phyloP scores from a whole-genome alignment of 2,888 invertebrate species.

The Eueremaeus valkanovi region DNA sequence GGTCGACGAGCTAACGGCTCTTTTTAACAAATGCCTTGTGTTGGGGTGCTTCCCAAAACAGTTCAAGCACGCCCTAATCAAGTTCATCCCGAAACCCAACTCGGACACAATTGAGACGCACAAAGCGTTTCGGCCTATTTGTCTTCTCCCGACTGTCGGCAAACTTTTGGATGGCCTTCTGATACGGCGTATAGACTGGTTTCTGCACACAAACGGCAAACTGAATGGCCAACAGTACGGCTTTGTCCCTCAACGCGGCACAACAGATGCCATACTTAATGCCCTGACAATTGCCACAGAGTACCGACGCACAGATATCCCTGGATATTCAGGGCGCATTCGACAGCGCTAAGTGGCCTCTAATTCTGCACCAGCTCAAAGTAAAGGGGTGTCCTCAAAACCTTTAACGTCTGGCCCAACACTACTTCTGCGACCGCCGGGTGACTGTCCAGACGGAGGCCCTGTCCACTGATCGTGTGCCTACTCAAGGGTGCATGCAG shows the following conservation, averaged over 20 bases:
- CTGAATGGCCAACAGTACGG: neutral
- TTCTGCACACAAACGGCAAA: no score
- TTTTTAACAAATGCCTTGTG: neutral
- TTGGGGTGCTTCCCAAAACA: neutral
- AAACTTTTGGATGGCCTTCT: no score
- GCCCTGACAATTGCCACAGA: neutral
- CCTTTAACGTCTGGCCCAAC: neutral
- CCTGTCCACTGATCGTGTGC: neutral
- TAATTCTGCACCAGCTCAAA: neutral
- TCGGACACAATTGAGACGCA: no score
- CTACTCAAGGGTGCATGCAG: no score
- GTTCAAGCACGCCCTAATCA: neutral
- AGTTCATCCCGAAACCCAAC: no score
- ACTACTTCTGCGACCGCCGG: neutral
- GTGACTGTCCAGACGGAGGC: neutral
- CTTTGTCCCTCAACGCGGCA: neutral
- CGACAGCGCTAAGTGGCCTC: neutral
- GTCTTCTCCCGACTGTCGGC: no score
- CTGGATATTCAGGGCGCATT: neutral
- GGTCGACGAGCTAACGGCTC: neutral
- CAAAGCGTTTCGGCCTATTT: no score
- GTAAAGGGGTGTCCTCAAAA: neutral
- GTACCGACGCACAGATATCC: neutral
- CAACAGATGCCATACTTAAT: neutral
- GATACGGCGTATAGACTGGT: no score